A percentile compares a stretch with the other conserved stretches of the same genome.
phyloP scores from a whole-genome alignment of 2,113 vertebrate species.

The Ancistrus triradiatus region DNA sequence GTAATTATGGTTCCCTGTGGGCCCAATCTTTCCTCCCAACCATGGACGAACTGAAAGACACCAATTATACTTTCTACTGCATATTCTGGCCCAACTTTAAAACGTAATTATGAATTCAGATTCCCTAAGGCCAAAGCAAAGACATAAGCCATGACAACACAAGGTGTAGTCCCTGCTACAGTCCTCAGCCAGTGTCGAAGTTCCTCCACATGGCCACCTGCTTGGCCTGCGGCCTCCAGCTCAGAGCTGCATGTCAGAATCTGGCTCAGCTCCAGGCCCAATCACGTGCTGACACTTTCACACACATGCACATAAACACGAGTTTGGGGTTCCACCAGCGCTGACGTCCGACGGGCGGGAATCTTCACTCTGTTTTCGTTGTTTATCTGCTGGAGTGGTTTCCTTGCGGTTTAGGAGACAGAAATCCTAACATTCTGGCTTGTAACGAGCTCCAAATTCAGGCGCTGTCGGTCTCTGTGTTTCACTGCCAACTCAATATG shows the following conservation, averaged over 20 bases:
- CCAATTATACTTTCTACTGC: too few relatives aligned
- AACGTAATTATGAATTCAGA: too few relatives aligned
- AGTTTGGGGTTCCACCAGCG: slow-evolving; percentile 24
- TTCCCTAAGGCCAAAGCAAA: too few relatives aligned
- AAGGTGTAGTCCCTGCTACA: too few relatives aligned
- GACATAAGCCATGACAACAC: too few relatives aligned
- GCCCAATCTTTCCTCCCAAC: too few relatives aligned
- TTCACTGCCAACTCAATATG: slow-evolving; percentile 56
- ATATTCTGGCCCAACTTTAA: too few relatives aligned
- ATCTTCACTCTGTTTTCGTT: slow-evolving; percentile 54
- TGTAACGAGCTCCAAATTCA: slow-evolving; percentile 57
- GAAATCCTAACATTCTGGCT: slow-evolving; percentile 55
- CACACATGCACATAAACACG: slow-evolving; percentile 12
- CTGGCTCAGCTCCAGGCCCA: slow-evolving; percentile 16
- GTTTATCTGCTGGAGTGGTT: slow-evolving; percentile 47
- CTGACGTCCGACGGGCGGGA: slow-evolving; percentile 52
- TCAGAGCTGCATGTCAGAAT: slow-evolving; percentile 11
- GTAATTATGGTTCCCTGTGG: too few relatives aligned
- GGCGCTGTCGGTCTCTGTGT: slow-evolving; percentile 59
- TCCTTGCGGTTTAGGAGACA: slow-evolving; percentile 58
- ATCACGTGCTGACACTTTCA: background rate
- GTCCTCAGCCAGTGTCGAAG: too few relatives aligned
- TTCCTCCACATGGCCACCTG: background rate
- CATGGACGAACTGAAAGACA: too few relatives aligned
- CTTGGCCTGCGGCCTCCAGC: background rate